phyloP scores from a whole-genome alignment of 2,797 vertebrate genomes.

The Cyclura pinguis region DNA sequence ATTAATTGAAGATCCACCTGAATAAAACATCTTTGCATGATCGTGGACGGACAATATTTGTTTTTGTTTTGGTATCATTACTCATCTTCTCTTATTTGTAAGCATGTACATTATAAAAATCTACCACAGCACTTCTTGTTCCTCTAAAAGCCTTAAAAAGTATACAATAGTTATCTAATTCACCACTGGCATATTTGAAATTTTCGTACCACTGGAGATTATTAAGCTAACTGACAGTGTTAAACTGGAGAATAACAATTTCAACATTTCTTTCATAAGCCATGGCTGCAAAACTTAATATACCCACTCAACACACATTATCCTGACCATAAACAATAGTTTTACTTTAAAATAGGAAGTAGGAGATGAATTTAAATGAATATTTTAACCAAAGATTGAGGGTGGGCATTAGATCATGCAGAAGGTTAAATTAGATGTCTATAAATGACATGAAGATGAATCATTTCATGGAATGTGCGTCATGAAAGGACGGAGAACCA shows the following conservation, averaged over 20 bases:
- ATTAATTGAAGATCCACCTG: too few species aligned
- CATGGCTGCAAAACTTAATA: not conserved
- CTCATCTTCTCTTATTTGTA: not conserved
- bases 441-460: slow-evolving; percentile 46
- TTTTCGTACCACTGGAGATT: not conserved
- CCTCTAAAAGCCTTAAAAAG: not conserved
- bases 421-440: slow-evolving; percentile 22
- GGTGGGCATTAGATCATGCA: not conserved
- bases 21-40: too few species aligned
- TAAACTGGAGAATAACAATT: not conserved
- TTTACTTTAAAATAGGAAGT: not conserved
- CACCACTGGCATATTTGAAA: not conserved
- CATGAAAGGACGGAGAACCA: not conserved
- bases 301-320: not conserved
- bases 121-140: not conserved
- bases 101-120: not conserved
- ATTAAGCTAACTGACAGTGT: not conserved
- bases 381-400: not conserved
- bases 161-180: not conserved
- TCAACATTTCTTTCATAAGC: slow-evolving; percentile 15
- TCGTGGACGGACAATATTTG: not conserved
- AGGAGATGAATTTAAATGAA: not conserved
- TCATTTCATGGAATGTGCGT: slow-evolving; percentile 38
- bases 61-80: not conserved
- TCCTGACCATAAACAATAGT: slow-evolving; percentile 10